Evolutionary conservation across 2,888 invertebrate species (phyloP).

Genomic region (Frankliniella intonsa): DNA sequence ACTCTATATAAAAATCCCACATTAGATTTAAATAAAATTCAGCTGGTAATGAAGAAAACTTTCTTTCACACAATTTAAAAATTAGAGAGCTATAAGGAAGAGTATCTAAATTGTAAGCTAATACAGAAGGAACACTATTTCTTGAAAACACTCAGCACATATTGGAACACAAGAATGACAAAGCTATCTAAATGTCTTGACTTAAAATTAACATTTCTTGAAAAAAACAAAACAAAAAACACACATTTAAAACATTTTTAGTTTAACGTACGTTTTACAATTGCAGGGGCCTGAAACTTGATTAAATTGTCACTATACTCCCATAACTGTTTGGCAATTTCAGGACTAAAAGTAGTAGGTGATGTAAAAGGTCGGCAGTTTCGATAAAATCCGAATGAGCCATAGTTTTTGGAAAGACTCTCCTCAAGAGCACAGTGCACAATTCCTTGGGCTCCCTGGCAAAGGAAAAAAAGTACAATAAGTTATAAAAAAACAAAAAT

Average conservation of each 20-base stretch:
- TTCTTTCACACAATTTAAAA: background rate
- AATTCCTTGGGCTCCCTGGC: constrained; percentile 74
- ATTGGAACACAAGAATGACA: too few relatives aligned
- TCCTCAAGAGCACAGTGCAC: constrained; percentile 70
- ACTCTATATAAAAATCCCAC: background rate
- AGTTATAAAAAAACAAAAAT: constrained; percentile 30
- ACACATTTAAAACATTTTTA: background rate
- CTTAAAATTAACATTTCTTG: too few relatives aligned
- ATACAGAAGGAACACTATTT: too few relatives aligned
- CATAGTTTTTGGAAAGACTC: constrained; percentile 51
- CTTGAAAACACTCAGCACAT: too few relatives aligned
- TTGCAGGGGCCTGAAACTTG: background rate
- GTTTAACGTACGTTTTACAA: background rate
- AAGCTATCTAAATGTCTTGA: too few relatives aligned
- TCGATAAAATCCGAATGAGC: constrained; percentile 69
- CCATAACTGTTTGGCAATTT: constrained; percentile 65
- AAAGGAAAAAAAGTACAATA: constrained; percentile 37
- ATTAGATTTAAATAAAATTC: background rate
- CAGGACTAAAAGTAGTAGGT: constrained; percentile 57
- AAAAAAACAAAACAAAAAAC: too few relatives aligned
- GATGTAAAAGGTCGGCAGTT: constrained; percentile 64
- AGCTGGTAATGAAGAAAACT: background rate
- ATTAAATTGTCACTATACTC: constrained; percentile 54
- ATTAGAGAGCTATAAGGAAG: background rate
- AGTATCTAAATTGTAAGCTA: background rate